These are phyloP conservation scores for Paralichthys olivaceus DNA, from an alignment of 2,113 vertebrate species.

Conservation along the genomic window DNA sequence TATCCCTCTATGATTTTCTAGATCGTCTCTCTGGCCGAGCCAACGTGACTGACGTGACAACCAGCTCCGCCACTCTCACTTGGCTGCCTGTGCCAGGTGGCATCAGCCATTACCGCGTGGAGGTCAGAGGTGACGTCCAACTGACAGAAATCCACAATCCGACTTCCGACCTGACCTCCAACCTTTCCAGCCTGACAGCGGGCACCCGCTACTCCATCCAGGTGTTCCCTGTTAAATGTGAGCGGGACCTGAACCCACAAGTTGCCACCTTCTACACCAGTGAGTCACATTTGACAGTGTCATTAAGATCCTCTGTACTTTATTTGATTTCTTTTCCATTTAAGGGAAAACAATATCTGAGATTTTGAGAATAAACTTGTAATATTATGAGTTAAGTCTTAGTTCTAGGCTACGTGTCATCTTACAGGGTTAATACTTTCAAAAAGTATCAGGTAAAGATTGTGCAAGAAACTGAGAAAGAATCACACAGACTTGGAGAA, in stretches of 20 bases:
- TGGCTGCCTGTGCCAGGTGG: conserved; percentile 40
- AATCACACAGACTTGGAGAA: no score
- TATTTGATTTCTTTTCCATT: no score
- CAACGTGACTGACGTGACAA: background rate
- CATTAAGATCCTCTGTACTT: background rate
- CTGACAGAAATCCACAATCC: fast-evolving
- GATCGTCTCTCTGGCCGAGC: conserved; percentile 46
- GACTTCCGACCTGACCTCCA: background rate
- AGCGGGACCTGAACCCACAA: conserved; percentile 50
- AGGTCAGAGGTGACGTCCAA: background rate
- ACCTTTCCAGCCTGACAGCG: conserved; percentile 28
- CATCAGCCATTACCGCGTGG: conserved; percentile 47
- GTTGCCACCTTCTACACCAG: conserved; percentile 60
- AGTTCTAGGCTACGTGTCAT: no score
- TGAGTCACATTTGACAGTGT: conserved; percentile 31
- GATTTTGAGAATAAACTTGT: no score
- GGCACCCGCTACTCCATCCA: conserved; percentile 47
- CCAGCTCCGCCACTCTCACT: background rate
- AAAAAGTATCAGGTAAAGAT: no score
- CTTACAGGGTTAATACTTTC: no score
- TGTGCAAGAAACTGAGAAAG: no score
- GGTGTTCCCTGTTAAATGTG: conserved; percentile 74
- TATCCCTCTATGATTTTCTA: conserved; percentile 15
- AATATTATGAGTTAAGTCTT: no score
- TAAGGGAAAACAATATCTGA: no score